Conservation (phyloP, 2,113 vertebrate genomes). For the Panthera uncia region DNA sequence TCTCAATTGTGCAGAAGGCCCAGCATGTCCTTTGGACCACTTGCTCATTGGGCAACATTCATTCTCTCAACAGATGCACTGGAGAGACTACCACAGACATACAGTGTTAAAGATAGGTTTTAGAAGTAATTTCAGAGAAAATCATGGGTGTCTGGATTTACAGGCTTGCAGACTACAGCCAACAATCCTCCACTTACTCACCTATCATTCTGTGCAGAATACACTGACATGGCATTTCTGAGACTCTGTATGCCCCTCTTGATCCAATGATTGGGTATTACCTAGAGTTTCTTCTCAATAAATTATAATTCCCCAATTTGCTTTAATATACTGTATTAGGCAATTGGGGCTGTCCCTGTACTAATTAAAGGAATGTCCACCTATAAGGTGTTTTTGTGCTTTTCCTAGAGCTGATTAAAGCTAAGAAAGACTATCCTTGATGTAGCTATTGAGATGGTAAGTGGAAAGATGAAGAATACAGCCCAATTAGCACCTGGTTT, state of each 20-base stretch:
- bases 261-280: not conserved
- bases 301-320: not conserved
- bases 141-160: not conserved
- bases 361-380: not conserved
- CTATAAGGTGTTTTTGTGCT: not conserved
- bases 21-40: not conserved
- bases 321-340: not conserved
- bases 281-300: not conserved
- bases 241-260: not conserved
- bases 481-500: not conserved
- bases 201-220: not conserved
- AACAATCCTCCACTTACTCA: not conserved
- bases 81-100: not conserved
- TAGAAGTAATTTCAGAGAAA: slow-evolving; percentile 29
- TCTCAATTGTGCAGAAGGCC: not conserved
- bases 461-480: not conserved
- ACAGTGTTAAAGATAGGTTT: not conserved
- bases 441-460: not conserved
- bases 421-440: not conserved
- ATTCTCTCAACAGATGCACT: not conserved
- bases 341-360: not conserved
- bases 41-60: not conserved
- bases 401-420: not conserved
- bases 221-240: not conserved
- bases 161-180: not conserved